A percentile compares a stretch with the other conserved stretches of the same genome.
Evolutionary conservation across 2,113 vertebrate genomes (phyloP).

Genomic region (Geococcyx californianus): DNA sequence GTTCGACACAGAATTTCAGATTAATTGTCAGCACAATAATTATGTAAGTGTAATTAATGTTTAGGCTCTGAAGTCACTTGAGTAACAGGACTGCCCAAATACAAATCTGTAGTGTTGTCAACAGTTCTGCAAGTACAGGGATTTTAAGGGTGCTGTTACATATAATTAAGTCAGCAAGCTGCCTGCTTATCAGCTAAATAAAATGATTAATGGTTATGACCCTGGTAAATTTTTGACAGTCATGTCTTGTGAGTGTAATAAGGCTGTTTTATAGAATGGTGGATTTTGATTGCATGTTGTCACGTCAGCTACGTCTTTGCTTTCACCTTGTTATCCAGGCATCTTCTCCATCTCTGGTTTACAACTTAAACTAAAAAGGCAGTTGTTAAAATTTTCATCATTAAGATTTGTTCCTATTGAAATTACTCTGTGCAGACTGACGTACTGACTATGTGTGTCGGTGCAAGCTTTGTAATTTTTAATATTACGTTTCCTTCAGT

Average conservation of each 20-base stretch:
- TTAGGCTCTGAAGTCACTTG: slow-evolving; percentile 20
- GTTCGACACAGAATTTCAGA: slow-evolving; percentile 35
- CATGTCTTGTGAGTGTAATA: background rate
- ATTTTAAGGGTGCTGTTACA: slow-evolving; percentile 44
- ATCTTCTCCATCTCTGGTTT: background rate
- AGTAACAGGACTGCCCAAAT: slow-evolving; percentile 35
- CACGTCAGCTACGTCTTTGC: slow-evolving; percentile 27
- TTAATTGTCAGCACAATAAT: slow-evolving; percentile 63
- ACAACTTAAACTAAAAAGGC: background rate
- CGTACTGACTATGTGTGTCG: background rate
- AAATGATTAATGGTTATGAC: slow-evolving; percentile 44
- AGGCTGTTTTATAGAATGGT: background rate
- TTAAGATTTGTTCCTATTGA: background rate
- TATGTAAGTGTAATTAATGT: slow-evolving; percentile 66
- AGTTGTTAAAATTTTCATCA: background rate
- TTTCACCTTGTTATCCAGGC: slow-evolving; percentile 44
- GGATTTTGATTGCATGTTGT: background rate
- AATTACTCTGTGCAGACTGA: background rate
- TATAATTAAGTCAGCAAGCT: slow-evolving; percentile 59
- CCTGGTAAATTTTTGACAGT: slow-evolving; percentile 35
- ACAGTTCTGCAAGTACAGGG: slow-evolving; percentile 22
- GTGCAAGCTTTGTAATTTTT: background rate
- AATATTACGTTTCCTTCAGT: background rate
- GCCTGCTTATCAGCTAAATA: slow-evolving; percentile 58
- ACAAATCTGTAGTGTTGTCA: slow-evolving; percentile 48